Percentiles rank a stretch among this genome's conserved stretches.
Conservation (phyloP, 2,113 vertebrate species). For the Climacteris rufus region DNA sequence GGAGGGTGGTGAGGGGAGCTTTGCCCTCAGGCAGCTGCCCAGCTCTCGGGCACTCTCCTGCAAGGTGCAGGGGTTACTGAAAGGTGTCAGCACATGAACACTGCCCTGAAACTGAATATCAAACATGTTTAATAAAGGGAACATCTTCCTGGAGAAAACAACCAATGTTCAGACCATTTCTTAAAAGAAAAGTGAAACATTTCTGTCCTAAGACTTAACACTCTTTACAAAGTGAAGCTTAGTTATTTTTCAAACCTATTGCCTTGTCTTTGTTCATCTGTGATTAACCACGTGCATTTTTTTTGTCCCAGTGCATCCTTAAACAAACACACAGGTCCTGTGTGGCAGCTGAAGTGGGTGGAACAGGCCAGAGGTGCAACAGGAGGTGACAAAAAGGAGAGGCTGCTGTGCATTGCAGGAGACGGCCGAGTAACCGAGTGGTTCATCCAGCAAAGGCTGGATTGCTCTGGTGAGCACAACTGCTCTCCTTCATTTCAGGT, state of each 20-base stretch:
- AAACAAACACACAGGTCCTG: conserved; percentile 78
- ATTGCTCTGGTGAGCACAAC: conserved; percentile 76
- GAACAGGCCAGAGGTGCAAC: conserved; percentile 66
- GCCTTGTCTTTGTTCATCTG: neutral
- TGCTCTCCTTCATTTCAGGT: neutral
- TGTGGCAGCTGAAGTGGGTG: conserved; percentile 88
- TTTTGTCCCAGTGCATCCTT: conserved; percentile 72
- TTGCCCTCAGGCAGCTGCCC: neutral
- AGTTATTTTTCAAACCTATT: neutral
- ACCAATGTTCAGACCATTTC: neutral
- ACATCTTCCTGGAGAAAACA: neutral
- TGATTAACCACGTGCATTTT: neutral
- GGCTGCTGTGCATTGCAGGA: conserved; percentile 81
- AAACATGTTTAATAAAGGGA: neutral
- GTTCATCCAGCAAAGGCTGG: conserved; percentile 78
- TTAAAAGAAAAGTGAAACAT: neutral
- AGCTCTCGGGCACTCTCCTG: neutral
- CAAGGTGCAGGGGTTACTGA: neutral
- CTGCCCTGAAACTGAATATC: neutral
- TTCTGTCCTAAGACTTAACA: neutral
- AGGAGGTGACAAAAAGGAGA: conserved; percentile 77
- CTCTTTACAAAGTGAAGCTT: neutral
- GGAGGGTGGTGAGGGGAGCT: neutral
- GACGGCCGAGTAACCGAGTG: conserved; percentile 85
- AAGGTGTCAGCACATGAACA: neutral